Base-by-base conservation (phyloP, 2,888 invertebrate species). In the Nebria brevicollis region DNA sequence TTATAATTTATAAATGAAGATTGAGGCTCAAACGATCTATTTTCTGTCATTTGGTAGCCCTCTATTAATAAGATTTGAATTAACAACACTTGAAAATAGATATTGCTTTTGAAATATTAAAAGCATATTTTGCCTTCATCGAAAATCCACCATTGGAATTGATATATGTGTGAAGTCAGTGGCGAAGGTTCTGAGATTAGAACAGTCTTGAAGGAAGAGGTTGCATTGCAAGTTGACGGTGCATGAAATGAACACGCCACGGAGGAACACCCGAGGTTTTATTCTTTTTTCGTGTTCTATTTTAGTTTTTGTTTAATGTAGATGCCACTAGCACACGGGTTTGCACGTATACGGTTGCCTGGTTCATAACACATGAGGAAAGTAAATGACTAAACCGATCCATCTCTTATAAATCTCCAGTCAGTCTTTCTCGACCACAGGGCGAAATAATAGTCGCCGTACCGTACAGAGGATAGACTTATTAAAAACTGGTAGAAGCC, bases 241-340 rank as follows among this genome's bases (percentile, higher is more conserved):
- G 87, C 87, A 87, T 87, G 87, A 87, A 87, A 87, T 87, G 87
- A 87, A 87, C 86, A 85, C 85, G 85, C 85, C 83, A 85, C 85
- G 70, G 13, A 70, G 26, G 70, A 70, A 70, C 70, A 26, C 70
- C 25, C 15, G 25, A 70, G 34, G 70, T 70, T 70, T 70, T 70
- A 5, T 54, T 54, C 54, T 8, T 54, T 54, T 54, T 54, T 54
- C 13, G 54, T 54, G 54, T 54, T 13, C 54, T 54, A 54, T 54
- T 13, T 54, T 34, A 34, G 34, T 34, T 54, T 70, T 34, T 20
- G 70, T 34, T 70, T 7, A 34, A 70, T 70, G 25, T 70, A 26
- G 70, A 70, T 25, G 15, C 70, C 11, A 70, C 70, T 26, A 13
- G 70, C 34, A 26, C 15, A 70, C 70, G 70, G 70, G 34, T 70